Conservation (phyloP, 2,888 invertebrate genomes). For the Rhingia campestris region DNA sequence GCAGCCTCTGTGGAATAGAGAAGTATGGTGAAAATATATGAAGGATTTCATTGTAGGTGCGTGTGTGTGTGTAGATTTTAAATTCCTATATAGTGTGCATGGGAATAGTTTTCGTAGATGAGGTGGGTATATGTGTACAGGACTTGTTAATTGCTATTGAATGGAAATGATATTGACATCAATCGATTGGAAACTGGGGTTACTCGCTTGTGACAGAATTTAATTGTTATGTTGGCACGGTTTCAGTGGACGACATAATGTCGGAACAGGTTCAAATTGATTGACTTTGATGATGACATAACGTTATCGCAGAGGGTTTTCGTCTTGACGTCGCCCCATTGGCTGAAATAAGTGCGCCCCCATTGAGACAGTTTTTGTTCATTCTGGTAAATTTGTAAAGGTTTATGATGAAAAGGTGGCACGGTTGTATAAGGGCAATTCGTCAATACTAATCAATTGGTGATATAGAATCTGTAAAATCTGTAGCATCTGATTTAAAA, state of each 20-base stretch:
- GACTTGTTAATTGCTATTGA: slow-evolving; percentile 32
- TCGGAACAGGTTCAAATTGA: not conserved
- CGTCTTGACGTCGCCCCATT: not conserved
- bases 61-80: not conserved
- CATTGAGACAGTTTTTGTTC: not conserved
- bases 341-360: not conserved
- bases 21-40: not conserved
- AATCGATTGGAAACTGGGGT: slow-evolving; percentile 9
- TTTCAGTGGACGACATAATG: not conserved
- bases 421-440: no score
- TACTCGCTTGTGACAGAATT: not conserved
- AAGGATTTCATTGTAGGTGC: slow-evolving; percentile 1
- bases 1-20: slow-evolving; percentile 85
- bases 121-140: not conserved
- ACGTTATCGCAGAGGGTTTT: not conserved
- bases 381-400: not conserved
- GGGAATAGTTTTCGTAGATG: not conserved
- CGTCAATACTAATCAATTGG: no score
- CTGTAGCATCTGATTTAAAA: no score
- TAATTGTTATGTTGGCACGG: not conserved
- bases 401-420: not conserved
- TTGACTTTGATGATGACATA: not conserved
- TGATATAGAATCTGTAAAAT: no score
- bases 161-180: slow-evolving; percentile 5
- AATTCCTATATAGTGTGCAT: no score